phyloP scores from a whole-genome alignment of 2,888 invertebrate genomes.

The Lasioglossum vierecki region DNA sequence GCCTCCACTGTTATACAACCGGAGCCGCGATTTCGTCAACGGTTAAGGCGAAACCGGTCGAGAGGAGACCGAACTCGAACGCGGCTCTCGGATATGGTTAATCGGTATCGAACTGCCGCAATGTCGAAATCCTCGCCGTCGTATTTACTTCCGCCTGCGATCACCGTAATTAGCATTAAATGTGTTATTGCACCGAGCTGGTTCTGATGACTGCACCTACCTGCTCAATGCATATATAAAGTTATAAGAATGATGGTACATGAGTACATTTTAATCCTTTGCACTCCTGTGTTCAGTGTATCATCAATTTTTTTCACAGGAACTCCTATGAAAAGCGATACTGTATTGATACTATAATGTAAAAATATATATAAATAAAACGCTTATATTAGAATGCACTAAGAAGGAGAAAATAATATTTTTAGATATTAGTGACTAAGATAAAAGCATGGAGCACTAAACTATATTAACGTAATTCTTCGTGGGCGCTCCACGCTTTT shows the following conservation, averaged over 20 bases:
- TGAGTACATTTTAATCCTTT: too few relatives aligned
- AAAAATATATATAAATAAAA: too few relatives aligned
- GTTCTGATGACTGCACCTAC: not conserved
- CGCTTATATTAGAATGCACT: too few relatives aligned
- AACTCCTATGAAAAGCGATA: too few relatives aligned
- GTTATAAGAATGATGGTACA: not conserved
- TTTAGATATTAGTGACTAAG: too few relatives aligned
- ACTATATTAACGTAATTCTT: too few relatives aligned
- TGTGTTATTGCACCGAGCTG: slow-evolving; percentile 48
- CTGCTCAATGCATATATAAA: not conserved
- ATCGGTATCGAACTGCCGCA: slow-evolving; percentile 29
- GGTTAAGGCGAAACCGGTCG: slow-evolving; percentile 31
- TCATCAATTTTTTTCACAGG: too few relatives aligned
- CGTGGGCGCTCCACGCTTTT: too few relatives aligned
- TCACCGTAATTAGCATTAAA: slow-evolving; percentile 59
- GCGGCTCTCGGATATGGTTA: slow-evolving; percentile 31
- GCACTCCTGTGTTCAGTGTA: too few relatives aligned
- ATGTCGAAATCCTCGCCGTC: slow-evolving; percentile 45
- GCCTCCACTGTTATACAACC: slow-evolving; percentile 48
- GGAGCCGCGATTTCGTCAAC: slow-evolving; percentile 50
- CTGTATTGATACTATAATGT: too few relatives aligned
- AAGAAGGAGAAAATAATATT: too few relatives aligned
- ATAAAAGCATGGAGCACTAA: too few relatives aligned
- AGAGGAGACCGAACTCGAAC: slow-evolving; percentile 20
- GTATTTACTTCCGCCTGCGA: slow-evolving; percentile 44